phyloP scores from a whole-genome alignment of 2,888 invertebrate species.

The Nymphalis polychloros region DNA sequence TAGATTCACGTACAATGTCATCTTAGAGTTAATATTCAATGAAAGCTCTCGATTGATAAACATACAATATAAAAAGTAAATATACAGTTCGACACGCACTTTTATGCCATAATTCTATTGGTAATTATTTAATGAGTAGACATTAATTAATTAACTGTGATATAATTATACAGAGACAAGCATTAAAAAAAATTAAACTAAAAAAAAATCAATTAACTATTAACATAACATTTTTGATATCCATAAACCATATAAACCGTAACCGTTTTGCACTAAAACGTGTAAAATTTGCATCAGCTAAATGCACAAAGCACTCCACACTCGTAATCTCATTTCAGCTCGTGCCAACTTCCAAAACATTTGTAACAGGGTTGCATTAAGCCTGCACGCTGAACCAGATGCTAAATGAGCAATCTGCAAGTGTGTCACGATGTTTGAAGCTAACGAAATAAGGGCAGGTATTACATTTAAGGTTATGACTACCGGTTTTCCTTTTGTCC shows the following conservation, averaged over 20 bases:
- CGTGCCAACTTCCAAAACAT: slow-evolving; percentile 30
- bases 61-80: too few species aligned
- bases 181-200: too few species aligned
- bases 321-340: slow-evolving; percentile 26
- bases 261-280: not conserved
- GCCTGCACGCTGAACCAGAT: slow-evolving; percentile 10
- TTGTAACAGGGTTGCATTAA: slow-evolving; percentile 22
- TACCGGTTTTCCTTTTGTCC: not conserved
- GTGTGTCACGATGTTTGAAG: slow-evolving; percentile 4
- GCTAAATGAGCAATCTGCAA: slow-evolving; percentile 8
- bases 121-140: too few species aligned
- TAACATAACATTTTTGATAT: not conserved
- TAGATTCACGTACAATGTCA: too few species aligned
- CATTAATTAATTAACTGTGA: too few species aligned
- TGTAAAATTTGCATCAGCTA: slow-evolving; percentile 20
- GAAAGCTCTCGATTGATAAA: too few species aligned
- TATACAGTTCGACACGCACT: too few species aligned
- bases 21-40: too few species aligned
- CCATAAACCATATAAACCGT: not conserved
- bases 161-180: too few species aligned
- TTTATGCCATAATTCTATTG: too few species aligned
- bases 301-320: slow-evolving; percentile 24
- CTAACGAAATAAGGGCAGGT: not conserved
- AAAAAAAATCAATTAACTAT: not conserved
- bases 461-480: not conserved